Evolutionary conservation across 2,113 vertebrate species (phyloP).

Genomic region (Cottus gobio): DNA sequence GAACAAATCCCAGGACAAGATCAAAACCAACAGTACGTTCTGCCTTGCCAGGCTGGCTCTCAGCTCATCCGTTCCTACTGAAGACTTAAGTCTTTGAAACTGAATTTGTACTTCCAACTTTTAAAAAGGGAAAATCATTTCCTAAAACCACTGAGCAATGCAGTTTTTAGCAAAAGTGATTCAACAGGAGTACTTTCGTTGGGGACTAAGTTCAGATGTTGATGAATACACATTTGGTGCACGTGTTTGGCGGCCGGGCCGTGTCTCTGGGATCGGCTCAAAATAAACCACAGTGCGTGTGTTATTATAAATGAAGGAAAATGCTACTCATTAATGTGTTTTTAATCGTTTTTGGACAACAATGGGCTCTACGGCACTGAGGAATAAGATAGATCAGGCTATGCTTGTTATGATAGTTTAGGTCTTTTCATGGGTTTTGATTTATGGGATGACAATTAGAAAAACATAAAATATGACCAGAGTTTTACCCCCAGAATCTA

Average conservation of each 20-base stretch:
- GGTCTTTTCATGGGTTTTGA: neutral
- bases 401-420: neutral
- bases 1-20: neutral
- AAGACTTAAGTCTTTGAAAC: neutral
- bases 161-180: too few relatives aligned
- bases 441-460: neutral
- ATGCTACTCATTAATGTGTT: neutral
- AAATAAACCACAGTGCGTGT: neutral
- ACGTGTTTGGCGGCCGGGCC: neutral
- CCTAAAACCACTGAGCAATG: neutral
- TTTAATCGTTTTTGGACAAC: neutral
- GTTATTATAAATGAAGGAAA: slow-evolving; percentile 1
- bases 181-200: too few relatives aligned
- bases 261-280: neutral
- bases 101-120: neutral
- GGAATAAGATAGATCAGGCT: neutral
- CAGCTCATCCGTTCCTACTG: neutral
- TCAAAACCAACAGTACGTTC: neutral
- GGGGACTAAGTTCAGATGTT: too few relatives aligned
- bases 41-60: neutral
- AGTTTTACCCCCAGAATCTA: neutral
- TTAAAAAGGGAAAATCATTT: neutral
- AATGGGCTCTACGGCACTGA: neutral
- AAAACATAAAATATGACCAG: neutral
- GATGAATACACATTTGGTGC: neutral